Percentiles rank a stretch among this genome's conserved stretches.
These are phyloP conservation scores for Eudiplozoon nipponicum DNA, from an alignment of 2,888 invertebrate genomes.

Conservation along the genomic window DNA sequence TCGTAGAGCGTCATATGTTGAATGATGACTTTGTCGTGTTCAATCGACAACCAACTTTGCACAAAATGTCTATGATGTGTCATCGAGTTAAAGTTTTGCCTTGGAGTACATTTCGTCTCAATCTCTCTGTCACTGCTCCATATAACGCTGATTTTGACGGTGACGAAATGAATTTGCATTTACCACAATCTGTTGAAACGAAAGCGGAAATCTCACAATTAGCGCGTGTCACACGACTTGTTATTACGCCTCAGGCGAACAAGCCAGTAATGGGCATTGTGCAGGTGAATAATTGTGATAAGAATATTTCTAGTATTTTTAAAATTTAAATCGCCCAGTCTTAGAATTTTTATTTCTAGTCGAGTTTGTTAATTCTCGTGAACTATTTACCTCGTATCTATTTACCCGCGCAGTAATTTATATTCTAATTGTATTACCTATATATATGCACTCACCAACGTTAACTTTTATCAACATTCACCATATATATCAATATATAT, in stretches of 20 bases:
- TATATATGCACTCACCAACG: too few species aligned
- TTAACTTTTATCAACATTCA: too few species aligned
- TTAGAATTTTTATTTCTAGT: too few species aligned
- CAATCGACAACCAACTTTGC: constrained; percentile 93
- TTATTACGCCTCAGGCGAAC: constrained; percentile 89
- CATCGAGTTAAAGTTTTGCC: constrained; percentile 54
- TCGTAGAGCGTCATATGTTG: constrained; percentile 71
- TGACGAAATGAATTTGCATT: constrained; percentile 97
- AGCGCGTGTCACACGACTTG: constrained; percentile 75
- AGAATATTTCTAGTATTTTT: too few species aligned
- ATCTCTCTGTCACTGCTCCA: constrained; percentile 84
- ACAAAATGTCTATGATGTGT: constrained; percentile 99
- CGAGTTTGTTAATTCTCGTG: too few species aligned
- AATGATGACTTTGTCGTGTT: constrained; percentile 93
- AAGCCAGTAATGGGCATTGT: constrained; percentile 99
- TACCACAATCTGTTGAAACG: constrained; percentile 92
- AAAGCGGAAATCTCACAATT: constrained; percentile 84
- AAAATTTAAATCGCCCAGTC: too few species aligned
- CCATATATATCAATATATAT: too few species aligned
- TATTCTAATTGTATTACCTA: too few species aligned
- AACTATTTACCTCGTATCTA: too few species aligned
- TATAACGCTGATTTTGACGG: constrained; percentile 99
- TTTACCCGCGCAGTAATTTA: too few species aligned
- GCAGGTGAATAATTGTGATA: too few species aligned
- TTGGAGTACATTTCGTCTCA: constrained; percentile 98